Percentiles rank a stretch among this genome's conserved stretches.
These are phyloP conservation scores for Gymnosoma rotundatum DNA, from an alignment of 2,888 invertebrate species.

Conservation along the genomic window DNA sequence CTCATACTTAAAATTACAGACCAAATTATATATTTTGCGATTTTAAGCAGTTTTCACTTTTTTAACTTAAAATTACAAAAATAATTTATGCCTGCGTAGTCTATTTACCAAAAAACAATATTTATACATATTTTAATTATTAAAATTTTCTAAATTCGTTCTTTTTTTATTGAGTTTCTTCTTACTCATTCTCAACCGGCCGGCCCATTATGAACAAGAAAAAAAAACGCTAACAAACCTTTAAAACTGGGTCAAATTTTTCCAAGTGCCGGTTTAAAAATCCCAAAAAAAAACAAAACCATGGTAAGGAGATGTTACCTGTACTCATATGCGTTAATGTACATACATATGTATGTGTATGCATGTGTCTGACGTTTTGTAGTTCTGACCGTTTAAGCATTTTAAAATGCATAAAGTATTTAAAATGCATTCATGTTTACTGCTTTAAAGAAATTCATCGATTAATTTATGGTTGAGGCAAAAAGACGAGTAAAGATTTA, in stretches of 20 bases:
- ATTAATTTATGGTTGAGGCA: conserved; percentile 52
- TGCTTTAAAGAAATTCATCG: conserved; percentile 60
- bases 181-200: conserved; percentile 11
- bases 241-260: conserved; percentile 61
- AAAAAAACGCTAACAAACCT: conserved; percentile 23
- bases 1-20: no score
- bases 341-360: not conserved
- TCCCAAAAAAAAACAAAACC: not conserved
- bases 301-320: not conserved
- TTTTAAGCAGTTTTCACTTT: no score
- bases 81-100: no score
- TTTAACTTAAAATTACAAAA: no score
- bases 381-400: conserved; percentile 35
- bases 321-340: not conserved
- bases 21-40: no score
- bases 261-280: conserved; percentile 61
- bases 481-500: not conserved
- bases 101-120: not conserved
- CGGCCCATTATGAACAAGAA: conserved; percentile 27
- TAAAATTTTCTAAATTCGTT: conserved; percentile 20
- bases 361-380: not conserved
- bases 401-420: conserved; percentile 66
- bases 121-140: conserved; percentile 31
- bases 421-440: conserved; percentile 66
- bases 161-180: conserved; percentile 1